phyloP scores from a whole-genome alignment of 2,888 invertebrate species.

The Sipha maydis region DNA sequence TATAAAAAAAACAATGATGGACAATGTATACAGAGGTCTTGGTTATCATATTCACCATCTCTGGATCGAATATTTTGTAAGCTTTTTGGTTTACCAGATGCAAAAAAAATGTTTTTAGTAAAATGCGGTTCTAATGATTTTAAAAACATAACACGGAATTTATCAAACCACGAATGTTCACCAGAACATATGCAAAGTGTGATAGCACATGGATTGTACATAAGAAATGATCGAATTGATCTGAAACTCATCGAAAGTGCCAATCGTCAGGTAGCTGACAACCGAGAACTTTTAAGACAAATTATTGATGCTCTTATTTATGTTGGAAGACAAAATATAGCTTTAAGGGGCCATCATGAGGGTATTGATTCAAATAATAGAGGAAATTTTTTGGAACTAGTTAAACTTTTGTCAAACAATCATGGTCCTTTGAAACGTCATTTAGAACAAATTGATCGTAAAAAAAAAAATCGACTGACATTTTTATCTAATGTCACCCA shows the following conservation, averaged over 20 bases:
- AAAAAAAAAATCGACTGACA: not conserved
- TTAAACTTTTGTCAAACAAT: too few relatives aligned
- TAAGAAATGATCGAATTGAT: too few relatives aligned
- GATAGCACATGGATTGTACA: not conserved
- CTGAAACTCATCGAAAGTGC: not conserved
- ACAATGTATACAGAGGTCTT: too few relatives aligned
- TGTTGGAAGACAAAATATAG: conserved; percentile 32
- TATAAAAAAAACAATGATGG: too few relatives aligned
- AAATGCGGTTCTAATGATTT: conserved; percentile 40
- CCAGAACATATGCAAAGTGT: conserved; percentile 12
- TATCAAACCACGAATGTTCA: conserved; percentile 31
- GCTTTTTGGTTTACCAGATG: not conserved
- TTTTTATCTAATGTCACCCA: conserved; percentile 23
- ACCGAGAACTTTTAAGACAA: not conserved
- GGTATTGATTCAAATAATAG: too few relatives aligned
- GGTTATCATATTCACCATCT: too few relatives aligned
- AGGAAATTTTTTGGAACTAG: too few relatives aligned
- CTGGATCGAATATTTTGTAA: too few relatives aligned
- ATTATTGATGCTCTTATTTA: not conserved
- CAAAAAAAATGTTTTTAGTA: conserved; percentile 6
- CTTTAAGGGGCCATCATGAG: too few relatives aligned
- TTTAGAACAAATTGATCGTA: conserved; percentile 35
- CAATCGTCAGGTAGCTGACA: not conserved
- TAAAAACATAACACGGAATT: not conserved
- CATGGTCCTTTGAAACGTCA: conserved; percentile 62